These are phyloP conservation scores for Mycteria americana DNA, from an alignment of 2,797 vertebrate genomes.

Conservation along the genomic window DNA sequence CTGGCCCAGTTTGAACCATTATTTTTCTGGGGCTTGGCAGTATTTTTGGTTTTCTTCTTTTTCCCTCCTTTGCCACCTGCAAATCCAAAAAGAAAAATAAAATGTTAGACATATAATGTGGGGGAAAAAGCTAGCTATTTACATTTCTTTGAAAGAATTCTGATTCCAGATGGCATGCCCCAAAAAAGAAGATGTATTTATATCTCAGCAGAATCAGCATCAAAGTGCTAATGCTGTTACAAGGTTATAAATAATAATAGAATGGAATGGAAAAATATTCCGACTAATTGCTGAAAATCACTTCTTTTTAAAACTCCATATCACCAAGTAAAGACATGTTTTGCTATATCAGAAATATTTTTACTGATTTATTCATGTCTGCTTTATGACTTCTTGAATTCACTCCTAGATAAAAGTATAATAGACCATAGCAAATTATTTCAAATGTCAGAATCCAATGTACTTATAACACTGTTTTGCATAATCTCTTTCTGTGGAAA, in stretches of 20 bases:
- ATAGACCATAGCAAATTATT: constrained; percentile 49
- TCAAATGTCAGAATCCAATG: constrained; percentile 56
- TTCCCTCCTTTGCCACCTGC: constrained; percentile 98
- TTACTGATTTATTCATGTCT: constrained; percentile 54
- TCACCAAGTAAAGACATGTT: neutral
- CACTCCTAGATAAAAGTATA: constrained; percentile 46
- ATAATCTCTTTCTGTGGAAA: constrained; percentile 55
- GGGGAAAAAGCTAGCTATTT: constrained; percentile 1
- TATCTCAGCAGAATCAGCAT: constrained; percentile 60
- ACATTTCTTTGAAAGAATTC: constrained; percentile 30
- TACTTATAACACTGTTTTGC: constrained; percentile 41
- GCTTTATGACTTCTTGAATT: constrained; percentile 18
- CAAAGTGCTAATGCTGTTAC: constrained; percentile 22
- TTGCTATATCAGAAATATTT: constrained; percentile 21
- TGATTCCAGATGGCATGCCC: constrained; percentile 51
- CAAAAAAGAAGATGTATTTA: constrained; percentile 36
- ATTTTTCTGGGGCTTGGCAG: constrained; percentile 88
- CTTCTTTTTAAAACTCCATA: constrained; percentile 30
- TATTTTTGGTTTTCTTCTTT: constrained; percentile 96
- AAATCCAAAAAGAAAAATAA: constrained; percentile 43
- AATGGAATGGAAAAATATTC: constrained; percentile 34
- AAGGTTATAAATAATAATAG: constrained; percentile 57
- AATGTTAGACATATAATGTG: constrained; percentile 11
- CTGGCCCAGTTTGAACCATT: constrained; percentile 96
- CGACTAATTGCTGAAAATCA: constrained; percentile 44